Base-by-base conservation (phyloP, 2,113 vertebrate species). In the Periophthalmus modestus region DNA sequence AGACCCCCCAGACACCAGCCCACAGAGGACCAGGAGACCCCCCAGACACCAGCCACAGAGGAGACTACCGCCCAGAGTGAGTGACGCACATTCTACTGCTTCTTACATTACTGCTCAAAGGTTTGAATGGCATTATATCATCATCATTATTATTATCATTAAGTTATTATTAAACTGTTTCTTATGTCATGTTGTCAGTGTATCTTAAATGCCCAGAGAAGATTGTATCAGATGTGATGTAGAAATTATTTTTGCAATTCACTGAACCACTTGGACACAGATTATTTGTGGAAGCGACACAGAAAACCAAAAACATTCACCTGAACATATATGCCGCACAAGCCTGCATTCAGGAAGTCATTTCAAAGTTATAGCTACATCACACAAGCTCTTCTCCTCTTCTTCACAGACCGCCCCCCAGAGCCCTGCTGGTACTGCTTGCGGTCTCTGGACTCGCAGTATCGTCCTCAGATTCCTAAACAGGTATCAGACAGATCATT, bases 361-460 rank as follows among this genome's bases (percentile, higher is more conserved):
- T 55, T n/a, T 54, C 19, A 55, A 21, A 54, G 2, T 7, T 19
- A n/a, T 48, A 55, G 7, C 19, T 19, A 21, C 5, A n/a, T 54
- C 19, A 19, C 21, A 21, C 2, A 12, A 13, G 2, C 55, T 21
- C 48, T 66, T 23, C 6, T 21, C 19, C 9, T n/a, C 74, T 19
- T 5, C 0, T 71, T 80, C 74, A 80, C 82, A 88, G 88, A 58
- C 34, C 61, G 54, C 3, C 61, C 83, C 0, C 62, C 87, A 63
- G 91, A 79, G 23, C 83, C 90, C 58, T 94, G 93, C 85, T 94
- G 93, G 93, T 94, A 94, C 48, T 94, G 93, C 66, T 72, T 91
- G 65, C 93, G 88, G 78, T 92, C 91, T 55, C 81, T 91, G 3
- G 85, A 91, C 36, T 73, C 78, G 0, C 88, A 92, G 15, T 71